Base-by-base conservation (phyloP, 2,113 vertebrate species). In the Gorsachius goisagi region DNA sequence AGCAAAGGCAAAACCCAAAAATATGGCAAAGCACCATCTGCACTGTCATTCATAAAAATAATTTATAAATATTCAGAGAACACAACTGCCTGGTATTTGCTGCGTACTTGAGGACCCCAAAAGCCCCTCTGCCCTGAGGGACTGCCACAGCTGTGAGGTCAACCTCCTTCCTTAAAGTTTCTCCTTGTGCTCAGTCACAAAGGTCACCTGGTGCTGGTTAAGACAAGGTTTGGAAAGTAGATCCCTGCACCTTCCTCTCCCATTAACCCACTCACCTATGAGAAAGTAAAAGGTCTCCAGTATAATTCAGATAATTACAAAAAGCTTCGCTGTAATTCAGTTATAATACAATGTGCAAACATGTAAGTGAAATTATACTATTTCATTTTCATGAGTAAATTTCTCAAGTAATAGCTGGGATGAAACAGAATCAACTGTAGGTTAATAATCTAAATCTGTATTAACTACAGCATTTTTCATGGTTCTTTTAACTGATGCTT, bases 341-440 rank as follows among this genome's bases (percentile, higher is more conserved):
- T 56, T 86, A 27, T 22, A 92, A 52, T 44, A 27, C 30, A 63
- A 22, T 3, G 2, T 77, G 23, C 30, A 94, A 90, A 56, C 35
- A 37, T 35, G 2, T 47, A 49, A 63, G 19, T 74, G 55, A 89
- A 92, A 63, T 17, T 1, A 60, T 64, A 11, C 12, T 67, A 28
- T 64, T 89, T 68, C 5, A 28, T 88, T 89, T 94, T 33, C 59
- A 71, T 32, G 6, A n/a, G 13, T 47, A 68, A 90, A 63, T 80
- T 86, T 89, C 67, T 93, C 52, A 91, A 76, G 68, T 93, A 75
- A 69, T 88, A 89, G 4, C 62, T 96, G 52, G 21, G 85, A 78
- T 88, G 37, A 79, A 53, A 37, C 10, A 88, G 91, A 93, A 91
- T 90, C 49, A 90, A 58, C 39, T 81, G 22, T 58, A 97, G 76